A percentile compares a stretch with the other conserved stretches of the same genome.
phyloP scores from a whole-genome alignment of 2,888 invertebrate genomes.

The Hybos culiciformis region DNA sequence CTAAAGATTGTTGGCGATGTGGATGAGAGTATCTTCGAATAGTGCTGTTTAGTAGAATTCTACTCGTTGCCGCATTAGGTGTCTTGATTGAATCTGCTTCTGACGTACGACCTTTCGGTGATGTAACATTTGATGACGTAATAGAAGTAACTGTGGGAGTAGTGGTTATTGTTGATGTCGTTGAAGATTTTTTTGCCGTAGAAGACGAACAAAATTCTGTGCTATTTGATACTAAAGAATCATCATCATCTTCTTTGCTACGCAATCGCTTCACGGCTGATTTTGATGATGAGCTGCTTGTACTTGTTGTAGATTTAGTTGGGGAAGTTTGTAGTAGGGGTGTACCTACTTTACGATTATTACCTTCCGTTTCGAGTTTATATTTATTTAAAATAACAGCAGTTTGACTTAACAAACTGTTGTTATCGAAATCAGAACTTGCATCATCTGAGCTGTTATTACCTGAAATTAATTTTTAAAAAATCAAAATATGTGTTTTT shows the following conservation, averaged over 20 bases:
- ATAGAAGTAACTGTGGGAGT: no score
- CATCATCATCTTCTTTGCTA: slow-evolving; percentile 31
- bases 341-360: neutral
- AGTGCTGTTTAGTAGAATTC: neutral
- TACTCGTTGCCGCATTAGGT: neutral
- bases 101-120: neutral
- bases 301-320: slow-evolving; percentile 1
- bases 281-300: slow-evolving; percentile 28
- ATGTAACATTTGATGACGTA: neutral
- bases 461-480: slow-evolving; percentile 16
- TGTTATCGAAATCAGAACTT: slow-evolving; percentile 39
- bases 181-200: slow-evolving; percentile 28
- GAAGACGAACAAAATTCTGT: slow-evolving; percentile 18
- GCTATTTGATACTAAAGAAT: slow-evolving; percentile 18
- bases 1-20: slow-evolving; percentile 6
- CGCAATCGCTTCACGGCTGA: slow-evolving; percentile 32
- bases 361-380: neutral
- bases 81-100: no score
- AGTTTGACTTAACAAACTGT: slow-evolving; percentile 32
- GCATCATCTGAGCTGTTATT: slow-evolving; percentile 39
- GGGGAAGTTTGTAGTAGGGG: slow-evolving; percentile 3
- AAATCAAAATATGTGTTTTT: neutral
- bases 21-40: slow-evolving; percentile 13
- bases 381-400: slow-evolving; percentile 25
- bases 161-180: slow-evolving; percentile 8